Evolutionary conservation across 2,113 vertebrate genomes (phyloP).

Genomic region (Ophiodon elongatus): DNA sequence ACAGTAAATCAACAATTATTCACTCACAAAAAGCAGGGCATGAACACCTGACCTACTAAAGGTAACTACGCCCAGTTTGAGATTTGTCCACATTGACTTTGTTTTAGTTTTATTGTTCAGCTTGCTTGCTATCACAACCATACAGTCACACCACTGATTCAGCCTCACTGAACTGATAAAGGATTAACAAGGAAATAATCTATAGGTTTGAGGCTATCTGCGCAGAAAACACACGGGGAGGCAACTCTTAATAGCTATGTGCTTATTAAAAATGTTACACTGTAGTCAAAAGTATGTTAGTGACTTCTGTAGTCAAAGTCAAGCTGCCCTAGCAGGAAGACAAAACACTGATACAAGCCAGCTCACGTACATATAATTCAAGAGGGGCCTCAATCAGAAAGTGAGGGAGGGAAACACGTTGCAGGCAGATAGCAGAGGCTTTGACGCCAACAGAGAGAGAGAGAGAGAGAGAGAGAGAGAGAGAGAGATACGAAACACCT

Average conservation of each 20-base stretch:
- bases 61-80: background rate
- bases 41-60: conserved; percentile 15
- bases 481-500: conserved; percentile 53
- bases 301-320: conserved; percentile 65
- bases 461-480: conserved; percentile 44
- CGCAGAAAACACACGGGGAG: background rate
- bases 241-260: background rate
- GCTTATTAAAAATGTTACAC: background rate
- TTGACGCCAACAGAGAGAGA: conserved; percentile 59
- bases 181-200: conserved; percentile 1
- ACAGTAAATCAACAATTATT: background rate
- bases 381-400: background rate
- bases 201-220: conserved; percentile 18
- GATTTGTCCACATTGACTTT: background rate
- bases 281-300: background rate
- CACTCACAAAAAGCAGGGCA: background rate
- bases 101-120: conserved; percentile 1
- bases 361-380: conserved; percentile 19
- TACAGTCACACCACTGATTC: conserved; percentile 12
- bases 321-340: conserved; percentile 60
- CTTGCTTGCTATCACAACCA: background rate
- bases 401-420: conserved; percentile 49
- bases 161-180: conserved; percentile 31
- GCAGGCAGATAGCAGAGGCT: conserved; percentile 58
- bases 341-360: conserved; percentile 72